These are phyloP conservation scores for Ceratina australensis DNA, from an alignment of 1,140 invertebrate genomes.

Conservation along the genomic window DNA sequence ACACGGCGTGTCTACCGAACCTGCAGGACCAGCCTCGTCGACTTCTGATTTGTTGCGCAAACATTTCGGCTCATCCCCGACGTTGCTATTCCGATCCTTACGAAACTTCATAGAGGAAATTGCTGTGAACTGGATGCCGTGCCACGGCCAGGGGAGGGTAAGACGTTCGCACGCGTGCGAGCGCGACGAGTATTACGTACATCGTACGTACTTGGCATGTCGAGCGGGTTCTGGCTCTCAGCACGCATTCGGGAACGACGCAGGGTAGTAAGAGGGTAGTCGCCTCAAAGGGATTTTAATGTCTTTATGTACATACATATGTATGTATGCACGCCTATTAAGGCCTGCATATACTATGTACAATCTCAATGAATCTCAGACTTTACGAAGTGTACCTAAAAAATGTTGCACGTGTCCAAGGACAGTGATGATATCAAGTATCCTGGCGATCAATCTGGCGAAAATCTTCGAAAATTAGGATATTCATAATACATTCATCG, in stretches of 20 bases:
- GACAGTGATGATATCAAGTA: too few species aligned
- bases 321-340: slow-evolving; percentile 16
- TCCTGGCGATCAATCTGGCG: too few species aligned
- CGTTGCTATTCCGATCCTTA: slow-evolving; percentile 9
- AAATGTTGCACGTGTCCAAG: too few species aligned
- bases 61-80: slow-evolving; percentile 41
- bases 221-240: neutral
- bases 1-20: slow-evolving; percentile 17
- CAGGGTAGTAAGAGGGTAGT: neutral
- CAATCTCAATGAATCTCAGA: too few species aligned
- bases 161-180: slow-evolving; percentile 22
- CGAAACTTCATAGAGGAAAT: slow-evolving; percentile 58
- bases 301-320: slow-evolving; percentile 36
- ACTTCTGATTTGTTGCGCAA: slow-evolving; percentile 58
- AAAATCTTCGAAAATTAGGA: too few species aligned
- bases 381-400: too few species aligned
- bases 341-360: neutral
- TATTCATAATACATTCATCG: too few species aligned
- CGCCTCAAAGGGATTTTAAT: slow-evolving; percentile 31
- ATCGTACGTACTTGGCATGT: neutral
- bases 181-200: slow-evolving; percentile 15
- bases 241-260: neutral
- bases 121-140: slow-evolving; percentile 54
- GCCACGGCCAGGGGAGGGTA: slow-evolving; percentile 3
- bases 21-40: slow-evolving; percentile 11